Percentiles rank a stretch among this genome's conserved stretches.
Evolutionary conservation across 2,113 vertebrate genomes (phyloP).

Genomic region (Numenius arquata): DNA sequence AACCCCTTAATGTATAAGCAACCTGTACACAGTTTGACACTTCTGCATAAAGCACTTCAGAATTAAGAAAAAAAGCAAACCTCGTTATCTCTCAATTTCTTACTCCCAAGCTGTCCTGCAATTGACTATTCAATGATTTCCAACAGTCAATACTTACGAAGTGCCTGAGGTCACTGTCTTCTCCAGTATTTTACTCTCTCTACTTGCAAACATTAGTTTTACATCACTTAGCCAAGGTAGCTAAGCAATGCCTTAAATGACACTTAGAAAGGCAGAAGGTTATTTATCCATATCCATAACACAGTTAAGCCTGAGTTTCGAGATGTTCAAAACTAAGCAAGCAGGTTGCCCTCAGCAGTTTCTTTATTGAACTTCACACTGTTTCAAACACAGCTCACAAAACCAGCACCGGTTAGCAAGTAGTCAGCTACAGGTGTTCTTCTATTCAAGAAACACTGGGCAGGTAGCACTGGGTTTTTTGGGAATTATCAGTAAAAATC

Average conservation of each 20-base stretch:
- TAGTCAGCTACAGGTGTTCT: not conserved
- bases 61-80: not conserved
- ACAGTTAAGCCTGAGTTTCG: not conserved
- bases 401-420: not conserved
- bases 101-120: not conserved
- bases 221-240: not conserved
- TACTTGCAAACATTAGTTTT: not conserved
- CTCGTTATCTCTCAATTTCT: not conserved
- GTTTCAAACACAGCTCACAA: not conserved
- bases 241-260: not conserved
- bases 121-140: not conserved
- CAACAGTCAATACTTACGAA: not conserved
- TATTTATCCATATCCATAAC: rapidly evolving
- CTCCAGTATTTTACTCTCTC: not conserved
- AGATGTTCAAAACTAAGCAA: not conserved
- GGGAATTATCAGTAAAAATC: not conserved
- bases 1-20: not conserved
- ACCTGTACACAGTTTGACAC: not conserved
- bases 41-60: not conserved
- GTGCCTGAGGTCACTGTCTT: not conserved
- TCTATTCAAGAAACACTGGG: not conserved
- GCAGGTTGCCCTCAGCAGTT: not conserved
- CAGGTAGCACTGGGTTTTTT: not conserved
- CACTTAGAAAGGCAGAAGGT: not conserved
- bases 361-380: not conserved